These are phyloP conservation scores for Heliconius ismenius DNA, from an alignment of 2,888 invertebrate species.

Conservation along the genomic window DNA sequence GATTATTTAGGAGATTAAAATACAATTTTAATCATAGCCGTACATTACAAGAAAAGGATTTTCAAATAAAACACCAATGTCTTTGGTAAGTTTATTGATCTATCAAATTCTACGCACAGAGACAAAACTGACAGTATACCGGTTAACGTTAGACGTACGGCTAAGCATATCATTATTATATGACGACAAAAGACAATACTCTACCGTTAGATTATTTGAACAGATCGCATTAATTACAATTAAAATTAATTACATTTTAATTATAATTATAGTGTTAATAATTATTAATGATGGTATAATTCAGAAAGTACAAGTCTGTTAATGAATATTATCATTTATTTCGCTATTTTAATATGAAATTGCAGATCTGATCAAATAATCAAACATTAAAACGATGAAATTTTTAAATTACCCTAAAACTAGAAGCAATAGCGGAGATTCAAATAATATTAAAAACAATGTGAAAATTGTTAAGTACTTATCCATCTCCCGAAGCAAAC, in stretches of 20 bases:
- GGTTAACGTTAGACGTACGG: constrained; percentile 44
- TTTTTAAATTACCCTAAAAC: constrained; percentile 34
- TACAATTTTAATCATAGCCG: not conserved
- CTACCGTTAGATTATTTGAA: constrained; percentile 34
- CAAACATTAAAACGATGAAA: constrained; percentile 21
- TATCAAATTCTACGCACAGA: constrained; percentile 53
- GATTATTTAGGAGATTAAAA: too few species aligned
- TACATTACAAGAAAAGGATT: not conserved
- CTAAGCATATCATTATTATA: constrained; percentile 28
- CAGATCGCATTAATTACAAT: constrained; percentile 18
- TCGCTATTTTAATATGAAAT: not conserved
- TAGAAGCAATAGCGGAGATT: constrained; percentile 51
- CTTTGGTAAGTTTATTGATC: constrained; percentile 75
- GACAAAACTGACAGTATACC: constrained; percentile 60
- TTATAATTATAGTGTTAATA: not conserved
- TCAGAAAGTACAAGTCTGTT: not conserved
- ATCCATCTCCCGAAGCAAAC: constrained; percentile 50
- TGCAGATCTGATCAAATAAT: constrained; percentile 2
- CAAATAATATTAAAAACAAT: constrained; percentile 38
- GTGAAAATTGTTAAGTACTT: constrained; percentile 51
- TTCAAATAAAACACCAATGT: constrained; percentile 46
- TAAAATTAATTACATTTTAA: not conserved
- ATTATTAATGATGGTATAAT: too few species aligned
- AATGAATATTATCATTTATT: not conserved
- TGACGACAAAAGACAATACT: constrained; percentile 30